These are phyloP conservation scores for Subanguina moxae DNA, from an alignment of 1,140 invertebrate genomes.

Conservation along the genomic window DNA sequence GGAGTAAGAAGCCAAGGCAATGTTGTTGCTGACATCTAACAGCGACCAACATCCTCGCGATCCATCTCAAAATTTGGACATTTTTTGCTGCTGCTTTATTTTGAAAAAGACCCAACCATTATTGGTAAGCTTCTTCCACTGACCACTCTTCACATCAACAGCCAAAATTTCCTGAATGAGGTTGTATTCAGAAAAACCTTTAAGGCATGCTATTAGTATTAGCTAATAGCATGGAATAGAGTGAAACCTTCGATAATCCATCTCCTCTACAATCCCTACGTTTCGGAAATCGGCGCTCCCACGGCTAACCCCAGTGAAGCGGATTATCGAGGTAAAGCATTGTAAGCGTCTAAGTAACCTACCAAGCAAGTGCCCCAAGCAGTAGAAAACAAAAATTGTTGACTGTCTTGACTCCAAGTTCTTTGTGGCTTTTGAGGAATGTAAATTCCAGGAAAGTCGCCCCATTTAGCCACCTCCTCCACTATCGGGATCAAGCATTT, in stretches of 20 bases:
- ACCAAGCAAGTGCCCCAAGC: background rate
- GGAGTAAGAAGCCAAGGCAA: background rate
- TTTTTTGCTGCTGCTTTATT: background rate
- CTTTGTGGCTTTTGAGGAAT: background rate
- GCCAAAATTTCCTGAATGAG: background rate
- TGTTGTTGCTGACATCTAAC: background rate
- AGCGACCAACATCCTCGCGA: conserved; percentile 3
- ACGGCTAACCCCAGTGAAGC: background rate
- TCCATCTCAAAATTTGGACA: background rate
- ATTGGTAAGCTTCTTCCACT: conserved; percentile 1
- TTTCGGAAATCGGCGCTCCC: too few relatives aligned
- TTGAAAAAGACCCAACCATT: background rate
- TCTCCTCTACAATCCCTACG: too few relatives aligned
- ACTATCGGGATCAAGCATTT: background rate
- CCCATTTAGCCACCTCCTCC: background rate
- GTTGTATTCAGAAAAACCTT: background rate
- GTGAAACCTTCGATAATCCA: too few relatives aligned
- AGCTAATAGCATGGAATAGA: too few relatives aligned
- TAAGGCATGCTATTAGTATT: background rate
- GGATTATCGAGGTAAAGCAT: background rate
- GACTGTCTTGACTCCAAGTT: background rate
- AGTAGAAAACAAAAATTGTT: background rate
- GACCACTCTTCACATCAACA: background rate
- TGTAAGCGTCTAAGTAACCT: background rate
- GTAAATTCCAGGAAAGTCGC: background rate